A percentile compares a stretch with the other conserved stretches of the same genome.
Conservation (phyloP, 2,888 invertebrate genomes). For the Trypoxylon attenuatum region DNA sequence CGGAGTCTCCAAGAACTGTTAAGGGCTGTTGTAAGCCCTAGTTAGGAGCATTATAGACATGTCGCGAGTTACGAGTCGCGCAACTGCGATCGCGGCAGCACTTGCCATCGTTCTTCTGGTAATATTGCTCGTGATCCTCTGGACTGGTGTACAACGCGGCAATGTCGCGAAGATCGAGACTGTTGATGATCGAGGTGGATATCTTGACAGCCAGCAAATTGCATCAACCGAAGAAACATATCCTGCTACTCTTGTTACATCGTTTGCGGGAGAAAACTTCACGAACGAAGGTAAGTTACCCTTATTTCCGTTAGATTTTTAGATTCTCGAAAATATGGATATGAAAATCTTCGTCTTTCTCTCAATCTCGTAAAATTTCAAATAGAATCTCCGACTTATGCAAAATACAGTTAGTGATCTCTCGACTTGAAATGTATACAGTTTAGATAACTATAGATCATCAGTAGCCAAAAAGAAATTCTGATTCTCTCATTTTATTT, state of each 20-base stretch:
- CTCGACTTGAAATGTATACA: no score
- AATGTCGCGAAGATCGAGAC: conserved; percentile 1
- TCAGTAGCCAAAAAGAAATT: no score
- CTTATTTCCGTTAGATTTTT: no score
- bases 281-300: conserved; percentile 51
- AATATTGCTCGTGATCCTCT: conserved; percentile 55
- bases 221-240: background rate
- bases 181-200: background rate
- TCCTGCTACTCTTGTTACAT: background rate
- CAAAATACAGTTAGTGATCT: no score
- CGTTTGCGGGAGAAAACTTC: conserved; percentile 25
- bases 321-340: no score
- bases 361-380: no score
- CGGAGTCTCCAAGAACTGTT: no score
- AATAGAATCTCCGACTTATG: background rate
- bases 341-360: no score
- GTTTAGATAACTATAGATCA: no score
- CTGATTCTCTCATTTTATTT: no score
- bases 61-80: conserved; percentile 58
- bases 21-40: no score
- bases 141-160: conserved; percentile 47
- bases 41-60: conserved; percentile 39
- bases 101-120: conserved; percentile 57
- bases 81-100: conserved; percentile 49
- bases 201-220: background rate